Percentiles rank a stretch among this genome's conserved stretches.
Conservation (phyloP, 2,797 vertebrate species). For the Enteromius anoplus region DNA sequence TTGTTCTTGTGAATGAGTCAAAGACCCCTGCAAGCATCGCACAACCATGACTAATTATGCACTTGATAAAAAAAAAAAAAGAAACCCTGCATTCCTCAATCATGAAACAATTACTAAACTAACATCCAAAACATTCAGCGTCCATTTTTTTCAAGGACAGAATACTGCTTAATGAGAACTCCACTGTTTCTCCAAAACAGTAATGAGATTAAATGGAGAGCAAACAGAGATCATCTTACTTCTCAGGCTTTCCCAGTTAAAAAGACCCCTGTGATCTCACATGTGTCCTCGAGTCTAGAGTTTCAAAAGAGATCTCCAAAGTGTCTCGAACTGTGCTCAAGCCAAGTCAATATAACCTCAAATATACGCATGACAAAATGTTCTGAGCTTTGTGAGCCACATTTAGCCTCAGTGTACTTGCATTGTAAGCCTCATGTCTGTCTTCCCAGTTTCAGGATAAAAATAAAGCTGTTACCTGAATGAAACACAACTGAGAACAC, state of each 20-base stretch:
- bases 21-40: background rate
- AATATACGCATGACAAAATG: background rate
- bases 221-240: background rate
- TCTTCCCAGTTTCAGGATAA: too few species aligned
- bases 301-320: background rate
- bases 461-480: background rate
- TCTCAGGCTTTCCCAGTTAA: background rate
- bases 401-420: background rate
- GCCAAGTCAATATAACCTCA: background rate
- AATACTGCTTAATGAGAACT: background rate
- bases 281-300: background rate
- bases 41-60: background rate
- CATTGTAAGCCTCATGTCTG: too few species aligned
- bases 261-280: background rate
- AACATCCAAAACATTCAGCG: background rate
- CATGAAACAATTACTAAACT: background rate
- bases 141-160: background rate
- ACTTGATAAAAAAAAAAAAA: background rate
- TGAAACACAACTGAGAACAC: background rate
- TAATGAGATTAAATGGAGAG: constrained; percentile 2
- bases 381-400: background rate
- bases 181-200: background rate
- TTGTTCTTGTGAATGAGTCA: background rate
- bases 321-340: constrained; percentile 1
- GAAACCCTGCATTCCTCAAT: background rate